These are phyloP conservation scores for Lepidothrix coronata DNA, from an alignment of 2,113 vertebrate genomes.

Conservation along the genomic window DNA sequence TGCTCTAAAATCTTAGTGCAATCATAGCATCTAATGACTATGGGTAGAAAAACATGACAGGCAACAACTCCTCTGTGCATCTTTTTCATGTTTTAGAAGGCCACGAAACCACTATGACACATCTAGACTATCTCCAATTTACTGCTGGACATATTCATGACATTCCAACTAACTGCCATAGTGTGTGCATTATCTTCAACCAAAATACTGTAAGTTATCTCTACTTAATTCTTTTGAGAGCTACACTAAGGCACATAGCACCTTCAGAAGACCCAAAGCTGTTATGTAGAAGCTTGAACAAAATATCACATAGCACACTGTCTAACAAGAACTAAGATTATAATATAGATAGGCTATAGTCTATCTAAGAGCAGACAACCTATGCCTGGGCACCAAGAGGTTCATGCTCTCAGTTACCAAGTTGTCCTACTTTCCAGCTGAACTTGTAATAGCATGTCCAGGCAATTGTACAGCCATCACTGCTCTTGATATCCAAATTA, in stretches of 20 bases:
- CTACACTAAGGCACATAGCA: neutral
- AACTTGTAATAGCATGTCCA: neutral
- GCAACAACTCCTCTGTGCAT: neutral
- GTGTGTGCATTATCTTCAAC: neutral
- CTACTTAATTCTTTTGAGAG: neutral
- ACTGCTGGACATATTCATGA: neutral
- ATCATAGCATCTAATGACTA: neutral
- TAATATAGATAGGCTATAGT: neutral
- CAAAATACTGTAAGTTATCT: neutral
- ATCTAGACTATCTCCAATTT: neutral
- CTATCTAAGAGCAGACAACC: neutral
- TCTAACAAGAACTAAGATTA: neutral
- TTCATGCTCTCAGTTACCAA: neutral
- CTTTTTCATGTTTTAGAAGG: neutral
- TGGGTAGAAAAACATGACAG: neutral
- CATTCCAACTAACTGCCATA: neutral
- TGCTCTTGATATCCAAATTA: neutral
- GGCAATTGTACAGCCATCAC: neutral
- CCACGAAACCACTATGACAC: neutral
- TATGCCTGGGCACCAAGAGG: neutral
- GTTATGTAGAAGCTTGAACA: neutral
- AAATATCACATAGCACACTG: neutral
- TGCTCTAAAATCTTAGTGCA: neutral
- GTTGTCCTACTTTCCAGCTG: neutral
- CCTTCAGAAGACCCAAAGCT: neutral